phyloP scores from a whole-genome alignment of 1,140 invertebrate genomes.

The Mizuhopecten yessoensis region DNA sequence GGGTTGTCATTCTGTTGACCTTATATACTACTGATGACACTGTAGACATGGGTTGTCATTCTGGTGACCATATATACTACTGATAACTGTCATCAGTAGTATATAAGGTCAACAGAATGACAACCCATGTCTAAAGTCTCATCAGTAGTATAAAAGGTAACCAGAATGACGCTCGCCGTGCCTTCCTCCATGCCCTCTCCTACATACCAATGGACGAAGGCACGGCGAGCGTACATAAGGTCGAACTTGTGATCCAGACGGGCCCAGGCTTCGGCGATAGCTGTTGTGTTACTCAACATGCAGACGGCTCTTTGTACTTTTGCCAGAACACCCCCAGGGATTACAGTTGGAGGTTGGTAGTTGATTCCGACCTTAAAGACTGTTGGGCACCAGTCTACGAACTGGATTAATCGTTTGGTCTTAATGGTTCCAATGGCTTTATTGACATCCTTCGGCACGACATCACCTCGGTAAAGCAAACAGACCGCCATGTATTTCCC shows the following conservation, averaged over 20 bases:
- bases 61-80: no score
- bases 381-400: slow-evolving; percentile 96
- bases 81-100: no score
- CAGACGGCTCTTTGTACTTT: slow-evolving; percentile 89
- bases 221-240: slow-evolving; percentile 90
- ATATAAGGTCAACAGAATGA: no score
- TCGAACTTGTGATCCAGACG: slow-evolving; percentile 90
- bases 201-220: slow-evolving; percentile 82
- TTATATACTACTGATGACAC: no score
- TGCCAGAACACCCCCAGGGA: slow-evolving; percentile 89
- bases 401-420: slow-evolving; percentile 87
- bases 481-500: slow-evolving; percentile 89
- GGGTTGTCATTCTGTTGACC: no score
- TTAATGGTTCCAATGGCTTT: slow-evolving; percentile 92
- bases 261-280: slow-evolving; percentile 87
- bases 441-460: slow-evolving; percentile 92
- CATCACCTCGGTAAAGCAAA: slow-evolving; percentile 81
- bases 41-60: slow-evolving; percentile 37
- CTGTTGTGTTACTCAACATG: slow-evolving; percentile 87
- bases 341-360: slow-evolving; percentile 87
- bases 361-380: no score
- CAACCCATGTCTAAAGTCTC: no score
- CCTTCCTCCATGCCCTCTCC: slow-evolving; percentile 84
- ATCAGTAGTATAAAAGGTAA: no score
- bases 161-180: slow-evolving; percentile 42